phyloP scores from a whole-genome alignment of 1,140 invertebrate species.

The Drosophila elegans region DNA sequence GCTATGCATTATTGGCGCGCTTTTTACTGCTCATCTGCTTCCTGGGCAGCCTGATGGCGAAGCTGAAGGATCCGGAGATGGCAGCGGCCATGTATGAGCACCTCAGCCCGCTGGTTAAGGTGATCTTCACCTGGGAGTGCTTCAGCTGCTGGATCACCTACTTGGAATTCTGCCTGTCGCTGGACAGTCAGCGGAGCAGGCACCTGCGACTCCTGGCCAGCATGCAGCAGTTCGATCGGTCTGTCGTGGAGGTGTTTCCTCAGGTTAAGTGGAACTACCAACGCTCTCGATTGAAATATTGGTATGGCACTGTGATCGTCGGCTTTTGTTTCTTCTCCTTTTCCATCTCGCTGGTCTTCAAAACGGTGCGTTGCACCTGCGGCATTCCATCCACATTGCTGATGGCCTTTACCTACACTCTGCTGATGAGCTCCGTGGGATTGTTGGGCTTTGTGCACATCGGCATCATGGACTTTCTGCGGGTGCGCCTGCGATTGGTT shows the following conservation, averaged over 20 bases:
- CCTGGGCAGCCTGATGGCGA: conserved; percentile 32
- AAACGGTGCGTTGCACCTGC: conserved; percentile 53
- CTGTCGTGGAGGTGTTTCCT: conserved; percentile 45
- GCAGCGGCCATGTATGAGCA: conserved; percentile 55
- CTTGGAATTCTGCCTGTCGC: conserved; percentile 31
- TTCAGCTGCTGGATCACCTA: conserved; percentile 57
- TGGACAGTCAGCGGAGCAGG: conserved; percentile 35
- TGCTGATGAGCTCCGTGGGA: conserved; percentile 55
- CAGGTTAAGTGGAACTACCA: conserved; percentile 65
- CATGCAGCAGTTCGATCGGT: conserved; percentile 57
- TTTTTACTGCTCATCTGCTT: conserved; percentile 35
- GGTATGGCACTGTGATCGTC: conserved; percentile 39
- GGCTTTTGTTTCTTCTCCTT: conserved; percentile 35
- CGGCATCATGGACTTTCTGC: conserved; percentile 67
- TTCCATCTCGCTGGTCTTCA: conserved; percentile 54
- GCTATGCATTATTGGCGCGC: conserved; percentile 39
- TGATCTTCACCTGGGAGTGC: conserved; percentile 61
- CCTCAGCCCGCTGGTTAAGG: conserved; percentile 57
- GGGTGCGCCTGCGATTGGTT: conserved; percentile 62
- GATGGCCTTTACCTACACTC: conserved; percentile 52
- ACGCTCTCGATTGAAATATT: conserved; percentile 58
- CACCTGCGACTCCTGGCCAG: conserved; percentile 41
- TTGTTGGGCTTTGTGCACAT: conserved; percentile 60
- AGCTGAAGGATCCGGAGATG: conserved; percentile 40
- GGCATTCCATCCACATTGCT: conserved; percentile 58